Evolutionary conservation across 2,888 invertebrate species (phyloP).

Genomic region (Anarsia innoxiella): DNA sequence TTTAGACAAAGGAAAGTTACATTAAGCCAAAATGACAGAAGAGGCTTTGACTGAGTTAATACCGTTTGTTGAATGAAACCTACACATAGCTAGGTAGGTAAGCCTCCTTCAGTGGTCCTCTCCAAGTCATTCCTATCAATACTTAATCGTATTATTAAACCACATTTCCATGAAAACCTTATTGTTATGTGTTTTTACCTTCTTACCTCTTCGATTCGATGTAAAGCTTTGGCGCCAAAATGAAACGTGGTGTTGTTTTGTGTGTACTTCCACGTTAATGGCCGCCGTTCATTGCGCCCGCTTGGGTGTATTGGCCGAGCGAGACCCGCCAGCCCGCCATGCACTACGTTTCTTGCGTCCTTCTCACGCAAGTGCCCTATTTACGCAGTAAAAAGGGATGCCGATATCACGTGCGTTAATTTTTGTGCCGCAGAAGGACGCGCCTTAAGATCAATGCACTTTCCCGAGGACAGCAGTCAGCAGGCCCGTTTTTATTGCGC

Average conservation of each 20-base stretch:
- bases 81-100: too few species aligned
- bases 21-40: too few species aligned
- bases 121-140: too few species aligned
- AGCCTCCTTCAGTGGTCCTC: too few species aligned
- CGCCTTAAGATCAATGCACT: conserved; percentile 72
- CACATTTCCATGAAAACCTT: too few species aligned
- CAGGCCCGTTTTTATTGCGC: conserved; percentile 64
- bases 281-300: conserved; percentile 70
- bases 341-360: conserved; percentile 60
- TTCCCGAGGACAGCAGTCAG: conserved; percentile 68
- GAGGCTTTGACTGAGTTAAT: too few species aligned
- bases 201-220: too few species aligned
- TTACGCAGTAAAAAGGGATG: conserved; percentile 50
- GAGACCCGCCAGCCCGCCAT: conserved; percentile 67
- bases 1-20: too few species aligned
- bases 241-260: conserved; percentile 51
- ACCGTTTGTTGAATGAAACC: too few species aligned
- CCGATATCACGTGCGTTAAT: conserved; percentile 64
- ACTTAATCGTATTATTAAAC: too few species aligned
- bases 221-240: conserved; percentile 60
- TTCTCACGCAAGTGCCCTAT: conserved; percentile 41
- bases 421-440: conserved; percentile 71
- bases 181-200: too few species aligned
- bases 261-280: conserved; percentile 61
- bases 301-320: conserved; percentile 72